Base-by-base conservation (phyloP, 2,888 invertebrate species). In the Eristalinus aeneus region DNA sequence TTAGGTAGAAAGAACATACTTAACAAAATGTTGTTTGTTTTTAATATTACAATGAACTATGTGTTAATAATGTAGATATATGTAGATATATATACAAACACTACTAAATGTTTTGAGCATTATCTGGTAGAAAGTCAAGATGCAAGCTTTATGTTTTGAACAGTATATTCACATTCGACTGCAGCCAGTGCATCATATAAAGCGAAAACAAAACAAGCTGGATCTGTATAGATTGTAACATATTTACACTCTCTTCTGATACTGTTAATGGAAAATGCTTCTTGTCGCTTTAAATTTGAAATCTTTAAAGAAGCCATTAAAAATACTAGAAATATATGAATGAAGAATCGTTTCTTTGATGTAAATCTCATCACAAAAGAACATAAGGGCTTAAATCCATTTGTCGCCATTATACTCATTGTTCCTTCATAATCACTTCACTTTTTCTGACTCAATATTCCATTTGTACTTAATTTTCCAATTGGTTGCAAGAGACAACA, bases 351-450 rank as follows among this genome's bases (percentile, higher is more conserved):
- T 5, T 58, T 11, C 73, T 79, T 73, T 73, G 60, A 67, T 71
- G 46, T 39, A 60, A 53, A 31, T 78, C 54, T 79, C 23, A 20
- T 20, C 11, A 23, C 9, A 36, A 58, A 12, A 60, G 10, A 61
- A 12, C 27, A 36, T 53, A 81, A 85, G 68, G 63, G 77, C 80
- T 36, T n/a, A 69, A 85, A 85, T 85, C 85, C 85, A 85, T 85
- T 84, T 80, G 76, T 73, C 20, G 58, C 85, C 85, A 85, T 85
- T 76, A 85, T 69, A 85, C 85, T 85, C 80, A 72, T 76, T 80
- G 72, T 73, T 85, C 76, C 76, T 76, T 80, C 53, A 84, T 72
- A 85, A 77, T 77, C 80, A 85, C 76, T 81, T 77, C 56, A 71
- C 71, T 84, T 75, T 60, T 72, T 76, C 56, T 73, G 76, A 36